Evolutionary conservation across 2,888 invertebrate genomes (phyloP), one percentile per base, ranked within the genome.

Genomic region (Palloptera scutellata): DNA sequence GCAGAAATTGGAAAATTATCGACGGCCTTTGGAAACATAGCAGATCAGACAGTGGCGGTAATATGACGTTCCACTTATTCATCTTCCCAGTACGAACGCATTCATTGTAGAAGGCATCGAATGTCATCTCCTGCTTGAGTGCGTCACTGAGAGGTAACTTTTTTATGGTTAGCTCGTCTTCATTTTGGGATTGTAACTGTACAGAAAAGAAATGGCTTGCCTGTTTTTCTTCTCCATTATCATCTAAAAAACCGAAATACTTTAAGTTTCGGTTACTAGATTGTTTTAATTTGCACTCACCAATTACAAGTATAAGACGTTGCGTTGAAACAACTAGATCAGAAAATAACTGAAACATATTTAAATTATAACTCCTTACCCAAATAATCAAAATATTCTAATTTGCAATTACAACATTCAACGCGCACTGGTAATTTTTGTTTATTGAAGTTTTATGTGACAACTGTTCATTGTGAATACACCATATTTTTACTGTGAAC

Each of bases 261-360:
- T 17, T n/a, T 11, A 20, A 0, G 1, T 1, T 57, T 20, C 9
- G 11, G 3, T 19, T 48, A 12, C 45, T 8, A 6, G 20, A n/a
- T 19, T 30, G 9, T 51, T 15, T 12, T 48, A 1, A 4, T 19
- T 42, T 9, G 1, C 41, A 64, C 72, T 79, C 75, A 84, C 84
- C 84, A 70, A 84, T 77, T 66, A 85, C 77, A 2, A 85, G 72
- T 12, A 84, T 77, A 67, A 83, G 77, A 71, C 81, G 83, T 68
- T 83, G 81, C 51, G 77, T 74, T 62, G 81, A 75, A 68, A 84
- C 72, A 52, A 85, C 55, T 42, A 80, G 71, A 70, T 80, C 81
- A 53, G 83, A 83, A n/a, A 84, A 77, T 30, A 30, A 4, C 2
- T 30, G 30, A 30, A 30, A 30, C 30, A 30, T 30, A 30, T 30